Conservation (phyloP, 2,113 vertebrate genomes). For the Cettia cetti region DNA sequence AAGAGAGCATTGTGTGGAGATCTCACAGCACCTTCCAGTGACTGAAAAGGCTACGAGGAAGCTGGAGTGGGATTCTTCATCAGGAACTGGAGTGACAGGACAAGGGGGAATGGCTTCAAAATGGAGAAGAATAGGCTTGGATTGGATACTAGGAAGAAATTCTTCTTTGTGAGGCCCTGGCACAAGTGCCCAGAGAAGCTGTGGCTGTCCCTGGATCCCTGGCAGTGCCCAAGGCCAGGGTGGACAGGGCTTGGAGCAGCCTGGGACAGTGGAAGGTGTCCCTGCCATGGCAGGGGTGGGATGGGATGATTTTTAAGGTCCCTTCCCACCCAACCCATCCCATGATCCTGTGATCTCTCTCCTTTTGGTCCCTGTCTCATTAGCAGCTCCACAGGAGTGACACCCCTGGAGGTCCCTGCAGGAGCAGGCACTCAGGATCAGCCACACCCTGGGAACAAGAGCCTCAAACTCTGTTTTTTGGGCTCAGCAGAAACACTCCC, state of each 20-base stretch:
- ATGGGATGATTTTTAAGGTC: fast-evolving
- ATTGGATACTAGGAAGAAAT: neutral
- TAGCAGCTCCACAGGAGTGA: neutral
- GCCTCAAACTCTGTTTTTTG: neutral
- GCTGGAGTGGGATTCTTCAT: neutral
- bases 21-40: neutral
- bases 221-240: fast-evolving
- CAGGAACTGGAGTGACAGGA: neutral
- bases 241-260: fast-evolving
- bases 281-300: neutral
- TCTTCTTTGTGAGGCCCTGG: neutral
- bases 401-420: neutral
- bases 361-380: neutral
- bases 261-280: neutral
- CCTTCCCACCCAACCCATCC: neutral
- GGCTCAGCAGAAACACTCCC: neutral
- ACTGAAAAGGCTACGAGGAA: neutral
- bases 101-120: neutral
- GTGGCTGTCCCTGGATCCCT: neutral
- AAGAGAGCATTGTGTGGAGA: neutral
- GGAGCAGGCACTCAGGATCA: neutral
- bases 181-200: neutral
- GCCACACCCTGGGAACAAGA: fast-evolving
- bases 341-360: neutral
- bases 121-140: neutral